Percentiles rank a stretch among this genome's conserved stretches.
Conservation (phyloP, 2,797 vertebrate genomes). For the Micropoecilia bifurca region DNA sequence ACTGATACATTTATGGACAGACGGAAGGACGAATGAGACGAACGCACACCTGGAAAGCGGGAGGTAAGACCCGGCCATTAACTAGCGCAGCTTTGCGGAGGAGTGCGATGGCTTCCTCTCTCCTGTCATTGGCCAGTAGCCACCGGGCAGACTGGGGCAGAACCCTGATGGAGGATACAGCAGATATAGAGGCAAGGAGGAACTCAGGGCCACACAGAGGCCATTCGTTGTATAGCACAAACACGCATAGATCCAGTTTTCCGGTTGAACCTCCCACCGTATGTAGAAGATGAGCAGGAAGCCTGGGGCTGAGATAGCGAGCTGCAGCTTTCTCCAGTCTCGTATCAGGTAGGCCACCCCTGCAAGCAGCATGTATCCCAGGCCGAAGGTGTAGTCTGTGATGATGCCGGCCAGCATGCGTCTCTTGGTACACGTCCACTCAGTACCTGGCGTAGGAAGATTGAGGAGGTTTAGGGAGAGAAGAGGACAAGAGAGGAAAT, state of each 20-base stretch:
- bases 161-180: slow-evolving; percentile 54
- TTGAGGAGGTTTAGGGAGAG: slow-evolving; percentile 16
- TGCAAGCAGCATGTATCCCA: slow-evolving; percentile 85
- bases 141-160: slow-evolving; percentile 70
- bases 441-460: slow-evolving; percentile 76
- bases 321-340: slow-evolving; percentile 87
- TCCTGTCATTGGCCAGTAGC: slow-evolving; percentile 83
- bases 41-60: slow-evolving; percentile 61
- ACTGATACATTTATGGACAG: neutral
- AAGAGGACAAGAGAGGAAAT: slow-evolving; percentile 15
- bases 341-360: slow-evolving; percentile 84
- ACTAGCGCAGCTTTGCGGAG: slow-evolving; percentile 83
- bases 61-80: slow-evolving; percentile 80
- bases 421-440: slow-evolving; percentile 86
- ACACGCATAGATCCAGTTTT: slow-evolving; percentile 27
- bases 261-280: slow-evolving; percentile 70
- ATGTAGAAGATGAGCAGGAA: slow-evolving; percentile 83
- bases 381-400: slow-evolving; percentile 80
- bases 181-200: slow-evolving; percentile 6
- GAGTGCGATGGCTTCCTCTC: slow-evolving; percentile 83
- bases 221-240: slow-evolving; percentile 19
- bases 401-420: slow-evolving; percentile 82
- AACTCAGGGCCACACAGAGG: slow-evolving; percentile 21
- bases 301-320: slow-evolving; percentile 79
- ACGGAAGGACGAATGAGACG: neutral